A percentile compares a stretch with the other conserved stretches of the same genome.
These are phyloP conservation scores for Parnassius mnemosyne DNA, from an alignment of 2,888 invertebrate genomes.

Conservation along the genomic window DNA sequence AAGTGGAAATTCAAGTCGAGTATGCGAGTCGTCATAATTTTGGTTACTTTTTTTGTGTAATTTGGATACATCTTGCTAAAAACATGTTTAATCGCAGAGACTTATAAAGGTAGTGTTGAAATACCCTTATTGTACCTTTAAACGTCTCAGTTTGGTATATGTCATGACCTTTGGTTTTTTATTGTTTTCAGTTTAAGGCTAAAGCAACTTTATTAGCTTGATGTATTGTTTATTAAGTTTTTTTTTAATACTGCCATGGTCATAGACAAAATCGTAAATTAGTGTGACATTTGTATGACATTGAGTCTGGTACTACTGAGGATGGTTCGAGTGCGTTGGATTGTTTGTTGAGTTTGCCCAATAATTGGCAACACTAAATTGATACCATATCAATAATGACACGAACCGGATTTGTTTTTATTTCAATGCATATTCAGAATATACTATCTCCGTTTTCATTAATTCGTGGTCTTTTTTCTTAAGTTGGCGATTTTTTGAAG, in stretches of 20 bases:
- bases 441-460: too few relatives aligned
- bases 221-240: conserved; percentile 12
- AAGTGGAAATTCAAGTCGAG: conserved; percentile 4
- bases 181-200: conserved; percentile 4
- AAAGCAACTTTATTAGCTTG: conserved; percentile 13
- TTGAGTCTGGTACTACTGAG: too few relatives aligned
- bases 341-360: too few relatives aligned
- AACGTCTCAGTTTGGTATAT: conserved; percentile 21
- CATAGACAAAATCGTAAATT: neutral
- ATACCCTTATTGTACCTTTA: conserved; percentile 14
- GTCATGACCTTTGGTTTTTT: conserved; percentile 21
- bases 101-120: conserved; percentile 23
- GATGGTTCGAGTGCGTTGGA: too few relatives aligned
- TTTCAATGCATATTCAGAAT: too few relatives aligned
- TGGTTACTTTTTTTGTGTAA: conserved; percentile 15
- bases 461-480: too few relatives aligned
- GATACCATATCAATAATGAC: too few relatives aligned
- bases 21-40: conserved; percentile 12
- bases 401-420: too few relatives aligned
- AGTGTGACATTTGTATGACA: too few relatives aligned
- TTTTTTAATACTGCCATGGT: neutral
- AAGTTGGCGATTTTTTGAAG: too few relatives aligned
- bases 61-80: neutral
- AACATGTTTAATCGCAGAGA: neutral
- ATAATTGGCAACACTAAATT: too few relatives aligned